Percentiles rank a stretch among this genome's conserved stretches.
phyloP scores from a whole-genome alignment of 2,888 invertebrate genomes.

The Drosophila emarginata region DNA sequence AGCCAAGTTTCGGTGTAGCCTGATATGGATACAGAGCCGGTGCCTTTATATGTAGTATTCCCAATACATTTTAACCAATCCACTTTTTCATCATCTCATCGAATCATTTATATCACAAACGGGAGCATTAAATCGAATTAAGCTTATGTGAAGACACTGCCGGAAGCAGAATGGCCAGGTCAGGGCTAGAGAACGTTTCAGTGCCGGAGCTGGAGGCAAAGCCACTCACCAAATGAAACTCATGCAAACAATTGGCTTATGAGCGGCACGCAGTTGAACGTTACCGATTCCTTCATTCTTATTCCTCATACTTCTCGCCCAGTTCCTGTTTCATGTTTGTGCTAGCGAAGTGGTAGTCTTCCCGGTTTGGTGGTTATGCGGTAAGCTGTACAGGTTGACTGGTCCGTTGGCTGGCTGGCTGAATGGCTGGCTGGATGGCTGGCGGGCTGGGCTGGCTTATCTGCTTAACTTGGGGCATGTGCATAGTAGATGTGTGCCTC shows the following conservation, averaged over 20 bases:
- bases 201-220: constrained; percentile 34
- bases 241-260: constrained; percentile 74
- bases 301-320: not conserved
- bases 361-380: constrained; percentile 27
- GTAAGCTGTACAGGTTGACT: constrained; percentile 29
- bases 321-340: constrained; percentile 7
- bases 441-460: constrained; percentile 59
- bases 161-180: constrained; percentile 22
- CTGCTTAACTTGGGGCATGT: constrained; percentile 71
- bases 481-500: constrained; percentile 32
- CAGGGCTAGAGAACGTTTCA: not conserved
- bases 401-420: constrained; percentile 17
- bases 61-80: constrained; percentile 79
- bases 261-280: constrained; percentile 58
- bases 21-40: not conserved
- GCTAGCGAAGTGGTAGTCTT: constrained; percentile 40
- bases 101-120: constrained; percentile 79
- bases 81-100: constrained; percentile 78
- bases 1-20: not conserved
- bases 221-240: constrained; percentile 72
- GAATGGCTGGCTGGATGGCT: constrained; percentile 60
- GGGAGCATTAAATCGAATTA: constrained; percentile 80
- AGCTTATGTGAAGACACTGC: constrained; percentile 70
- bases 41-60: constrained; percentile 59
- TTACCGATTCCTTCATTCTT: not conserved